Evolutionary conservation across 2,888 invertebrate species (phyloP), one percentile per base, ranked within the genome.

Genomic region (Timandra comae): DNA sequence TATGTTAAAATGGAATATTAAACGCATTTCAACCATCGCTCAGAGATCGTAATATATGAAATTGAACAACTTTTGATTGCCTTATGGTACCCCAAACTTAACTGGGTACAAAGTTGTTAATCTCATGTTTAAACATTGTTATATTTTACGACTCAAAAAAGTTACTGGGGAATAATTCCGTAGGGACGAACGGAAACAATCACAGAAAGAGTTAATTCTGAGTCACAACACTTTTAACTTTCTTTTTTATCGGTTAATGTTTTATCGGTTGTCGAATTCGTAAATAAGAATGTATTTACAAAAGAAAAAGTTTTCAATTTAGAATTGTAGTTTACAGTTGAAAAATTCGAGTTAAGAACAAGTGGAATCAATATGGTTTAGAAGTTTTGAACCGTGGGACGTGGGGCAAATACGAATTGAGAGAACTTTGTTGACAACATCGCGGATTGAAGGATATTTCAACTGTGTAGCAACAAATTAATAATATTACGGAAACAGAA

Each of bases 161-260:
- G 31, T 41, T 29, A 10, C 13, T 9, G 9, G 19, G 35, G 34
- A 36, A 38, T 35, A 33, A 46, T 38, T 37, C 28, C 33, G 27
- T 8, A 32, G 37, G 29, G 33, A n/a, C n/a, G n/a, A 34, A 43
- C 41, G 35, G 56, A 53, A 52, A 41, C 47, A 54, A 50, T 49
- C 47, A 42, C 44, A 30, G 30, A 56, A 63, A 59, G 55, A 52
- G 54, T 47, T 42, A 52, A 52, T 46, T 49, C 46, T 52, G 49
- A 52, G 51, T 56, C 43, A 50, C 38, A 43, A 43, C 31, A 35
- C 29, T 49, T 46, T 49, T 40, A 49, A 41, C 41, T 54, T 61
- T 54, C 53, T 46, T 52, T 60, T 53, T 59, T 57, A 56, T 57
- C 52, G 47, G 52, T 52, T 57, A 65, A 65, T 68, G 64, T 66